Conservation (phyloP, 2,113 vertebrate genomes). For the Rhinogobius similis region DNA sequence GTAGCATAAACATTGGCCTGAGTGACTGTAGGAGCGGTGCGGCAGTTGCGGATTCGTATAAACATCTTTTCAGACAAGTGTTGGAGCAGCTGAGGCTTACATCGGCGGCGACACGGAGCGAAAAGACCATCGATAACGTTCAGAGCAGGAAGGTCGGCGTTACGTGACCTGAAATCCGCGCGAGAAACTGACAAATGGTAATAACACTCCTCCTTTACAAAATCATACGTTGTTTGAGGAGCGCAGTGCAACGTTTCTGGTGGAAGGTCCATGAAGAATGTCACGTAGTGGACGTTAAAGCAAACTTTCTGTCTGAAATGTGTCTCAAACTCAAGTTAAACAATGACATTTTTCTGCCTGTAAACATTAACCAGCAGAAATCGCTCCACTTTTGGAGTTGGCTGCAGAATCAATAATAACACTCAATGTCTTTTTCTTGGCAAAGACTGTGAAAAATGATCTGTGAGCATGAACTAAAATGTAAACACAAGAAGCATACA, state of each 20-base stretch:
- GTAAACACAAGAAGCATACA: background rate
- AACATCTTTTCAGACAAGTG: slow-evolving; percentile 57
- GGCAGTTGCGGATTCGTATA: slow-evolving; percentile 60
- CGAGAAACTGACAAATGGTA: background rate
- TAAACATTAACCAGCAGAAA: background rate
- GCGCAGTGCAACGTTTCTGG: too few relatives aligned
- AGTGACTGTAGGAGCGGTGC: slow-evolving; percentile 41
- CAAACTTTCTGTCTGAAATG: background rate
- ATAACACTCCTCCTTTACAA: too few relatives aligned
- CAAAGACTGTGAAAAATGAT: background rate
- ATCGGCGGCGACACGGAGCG: slow-evolving; percentile 17
- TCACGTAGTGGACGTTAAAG: background rate
- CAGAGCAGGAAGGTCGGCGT: background rate
- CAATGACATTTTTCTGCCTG: background rate
- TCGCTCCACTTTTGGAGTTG: background rate
- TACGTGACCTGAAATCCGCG: slow-evolving; percentile 5
- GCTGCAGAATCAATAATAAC: background rate
- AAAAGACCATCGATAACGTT: background rate
- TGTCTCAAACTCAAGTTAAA: slow-evolving; percentile 6
- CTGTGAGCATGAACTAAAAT: background rate
- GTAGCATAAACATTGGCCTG: slow-evolving; percentile 55
- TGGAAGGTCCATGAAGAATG: too few relatives aligned
- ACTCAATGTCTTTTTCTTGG: background rate
- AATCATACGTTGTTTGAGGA: too few relatives aligned
- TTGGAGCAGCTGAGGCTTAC: slow-evolving; percentile 24